Conservation (phyloP, 2,888 invertebrate species). For the Sesia apiformis region DNA sequence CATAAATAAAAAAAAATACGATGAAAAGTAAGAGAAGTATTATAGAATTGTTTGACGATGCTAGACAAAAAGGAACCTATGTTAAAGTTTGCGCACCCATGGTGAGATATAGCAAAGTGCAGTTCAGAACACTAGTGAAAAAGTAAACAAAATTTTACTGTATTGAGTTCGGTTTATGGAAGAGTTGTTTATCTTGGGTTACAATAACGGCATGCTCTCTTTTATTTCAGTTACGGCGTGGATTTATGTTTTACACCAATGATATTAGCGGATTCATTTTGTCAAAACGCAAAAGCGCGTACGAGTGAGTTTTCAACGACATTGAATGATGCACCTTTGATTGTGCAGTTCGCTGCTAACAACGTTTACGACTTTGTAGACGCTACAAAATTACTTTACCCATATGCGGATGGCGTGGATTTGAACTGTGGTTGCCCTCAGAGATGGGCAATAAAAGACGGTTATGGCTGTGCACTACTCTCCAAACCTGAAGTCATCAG, state of each 20-base stretch:
- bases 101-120: constrained; percentile 89
- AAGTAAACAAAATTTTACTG: constrained; percentile 34
- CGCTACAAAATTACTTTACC: constrained; percentile 88
- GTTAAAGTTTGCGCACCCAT: constrained; percentile 94
- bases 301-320: constrained; percentile 86
- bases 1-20: background rate
- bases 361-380: constrained; percentile 86
- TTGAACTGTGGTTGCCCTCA: constrained; percentile 99
- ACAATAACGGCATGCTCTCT: background rate
- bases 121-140: constrained; percentile 61
- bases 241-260: constrained; percentile 96
- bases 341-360: constrained; percentile 97
- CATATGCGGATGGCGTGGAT: constrained; percentile 93
- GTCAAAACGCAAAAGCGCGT: constrained; percentile 90
- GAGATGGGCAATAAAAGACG: constrained; percentile 93
- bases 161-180: background rate
- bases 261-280: constrained; percentile 96
- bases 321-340: constrained; percentile 84
- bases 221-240: constrained; percentile 80
- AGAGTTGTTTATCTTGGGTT: background rate
- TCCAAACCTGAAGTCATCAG: constrained; percentile 87
- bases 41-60: constrained; percentile 77
- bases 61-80: constrained; percentile 62
- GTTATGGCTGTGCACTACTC: constrained; percentile 89
- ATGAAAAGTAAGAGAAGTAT: constrained; percentile 45